These are phyloP conservation scores for Mesorhabditis belari DNA, from an alignment of 2,888 invertebrate species.

Conservation along the genomic window DNA sequence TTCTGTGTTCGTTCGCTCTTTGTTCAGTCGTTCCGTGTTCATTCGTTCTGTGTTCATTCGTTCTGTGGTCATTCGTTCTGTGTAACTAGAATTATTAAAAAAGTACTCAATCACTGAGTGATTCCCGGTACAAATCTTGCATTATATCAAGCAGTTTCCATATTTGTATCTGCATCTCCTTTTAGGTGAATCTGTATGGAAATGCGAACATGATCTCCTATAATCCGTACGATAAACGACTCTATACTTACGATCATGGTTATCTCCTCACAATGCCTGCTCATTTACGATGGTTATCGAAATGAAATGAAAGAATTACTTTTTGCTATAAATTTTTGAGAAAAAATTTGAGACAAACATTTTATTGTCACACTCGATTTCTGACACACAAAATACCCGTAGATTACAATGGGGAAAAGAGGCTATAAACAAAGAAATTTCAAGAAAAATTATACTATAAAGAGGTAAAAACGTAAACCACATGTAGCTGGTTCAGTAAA, in stretches of 20 bases:
- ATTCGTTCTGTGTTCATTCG: background rate
- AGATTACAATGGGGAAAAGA: background rate
- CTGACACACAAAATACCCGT: background rate
- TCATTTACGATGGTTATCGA: conserved; percentile 48
- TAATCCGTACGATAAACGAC: conserved; percentile 52
- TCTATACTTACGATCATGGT: conserved; percentile 52
- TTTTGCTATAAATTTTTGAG: background rate
- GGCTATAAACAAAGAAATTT: background rate
- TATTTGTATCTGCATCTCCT: background rate
- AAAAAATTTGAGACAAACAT: background rate
- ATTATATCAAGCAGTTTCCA: background rate
- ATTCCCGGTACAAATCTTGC: too few species aligned
- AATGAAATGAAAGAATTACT: conserved; percentile 14
- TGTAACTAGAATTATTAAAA: too few species aligned
- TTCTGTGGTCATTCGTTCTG: too few species aligned
- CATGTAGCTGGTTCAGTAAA: too few species aligned
- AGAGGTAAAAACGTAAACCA: too few species aligned
- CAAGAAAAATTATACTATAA: too few species aligned
- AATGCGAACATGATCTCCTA: conserved; percentile 52
- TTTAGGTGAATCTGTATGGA: conserved; percentile 1
- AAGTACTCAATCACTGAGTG: too few species aligned
- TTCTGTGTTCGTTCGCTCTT: background rate
- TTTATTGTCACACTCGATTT: too few species aligned
- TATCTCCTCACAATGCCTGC: conserved; percentile 52
- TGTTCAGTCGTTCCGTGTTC: background rate